Percentiles rank a stretch among this genome's conserved stretches.
Evolutionary conservation across 2,888 invertebrate species (phyloP).

Genomic region (Noctua fimbriata): DNA sequence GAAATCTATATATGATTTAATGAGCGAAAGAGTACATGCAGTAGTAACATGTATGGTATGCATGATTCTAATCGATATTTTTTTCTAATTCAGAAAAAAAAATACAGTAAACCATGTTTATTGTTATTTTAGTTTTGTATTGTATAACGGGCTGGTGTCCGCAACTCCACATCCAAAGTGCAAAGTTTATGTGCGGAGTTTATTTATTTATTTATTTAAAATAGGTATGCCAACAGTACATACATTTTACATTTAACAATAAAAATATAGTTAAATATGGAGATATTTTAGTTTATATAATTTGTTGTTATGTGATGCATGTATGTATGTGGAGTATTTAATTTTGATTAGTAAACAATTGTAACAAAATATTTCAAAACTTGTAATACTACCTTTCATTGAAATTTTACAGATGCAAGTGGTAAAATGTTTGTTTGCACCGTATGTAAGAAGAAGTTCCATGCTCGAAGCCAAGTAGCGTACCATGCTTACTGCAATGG

Average conservation of each 20-base stretch:
- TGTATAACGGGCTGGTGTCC: too few species aligned
- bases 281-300: too few species aligned
- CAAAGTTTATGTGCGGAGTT: too few species aligned
- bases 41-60: background rate
- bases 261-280: too few species aligned
- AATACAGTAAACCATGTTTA: background rate
- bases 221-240: too few species aligned
- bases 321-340: too few species aligned
- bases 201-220: too few species aligned
- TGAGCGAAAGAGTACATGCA: background rate
- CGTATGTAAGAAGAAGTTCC: constrained; percentile 92
- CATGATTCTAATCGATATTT: background rate
- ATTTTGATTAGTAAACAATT: background rate
- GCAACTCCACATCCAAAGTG: too few species aligned
- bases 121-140: too few species aligned
- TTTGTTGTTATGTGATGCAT: background rate
- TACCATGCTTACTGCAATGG: constrained; percentile 92
- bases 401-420: constrained; percentile 83
- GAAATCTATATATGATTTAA: background rate
- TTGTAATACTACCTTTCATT: background rate
- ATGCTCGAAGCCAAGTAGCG: constrained; percentile 92
- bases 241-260: too few species aligned
- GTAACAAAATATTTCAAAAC: background rate
- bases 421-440: constrained; percentile 91
- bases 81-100: background rate